phyloP scores from a whole-genome alignment of 2,888 invertebrate species.

The Limnephilus marmoratus region DNA sequence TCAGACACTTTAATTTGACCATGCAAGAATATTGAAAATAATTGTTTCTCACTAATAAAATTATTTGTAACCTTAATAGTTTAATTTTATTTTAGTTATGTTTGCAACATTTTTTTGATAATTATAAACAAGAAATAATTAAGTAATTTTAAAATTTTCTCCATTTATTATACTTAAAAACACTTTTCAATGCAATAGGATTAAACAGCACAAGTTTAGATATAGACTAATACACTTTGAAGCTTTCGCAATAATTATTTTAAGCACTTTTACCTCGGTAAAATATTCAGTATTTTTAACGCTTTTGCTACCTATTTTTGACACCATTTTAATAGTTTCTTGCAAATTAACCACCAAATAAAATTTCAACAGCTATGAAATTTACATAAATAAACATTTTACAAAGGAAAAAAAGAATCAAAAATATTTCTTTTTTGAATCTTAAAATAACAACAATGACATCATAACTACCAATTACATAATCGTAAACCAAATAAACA shows the following conservation, averaged over 20 bases:
- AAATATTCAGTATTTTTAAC: background rate
- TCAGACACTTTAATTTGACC: background rate
- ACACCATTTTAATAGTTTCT: background rate
- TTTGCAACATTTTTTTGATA: background rate
- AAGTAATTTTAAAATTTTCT: background rate
- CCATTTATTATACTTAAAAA: background rate
- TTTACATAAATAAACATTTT: too few species aligned
- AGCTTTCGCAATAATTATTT: conserved; percentile 20
- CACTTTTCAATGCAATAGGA: background rate
- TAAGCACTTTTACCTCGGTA: background rate
- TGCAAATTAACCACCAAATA: background rate
- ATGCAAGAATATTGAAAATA: background rate
- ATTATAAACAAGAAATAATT: background rate
- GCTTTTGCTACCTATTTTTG: background rate
- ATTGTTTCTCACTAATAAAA: background rate
- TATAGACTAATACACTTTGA: background rate
- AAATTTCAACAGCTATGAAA: background rate
- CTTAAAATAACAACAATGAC: too few species aligned
- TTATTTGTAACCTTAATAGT: background rate
- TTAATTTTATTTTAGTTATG: background rate
- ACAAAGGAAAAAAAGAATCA: too few species aligned
- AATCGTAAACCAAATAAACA: too few species aligned
- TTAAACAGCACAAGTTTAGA: background rate
- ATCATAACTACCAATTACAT: too few species aligned
- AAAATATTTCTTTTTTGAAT: too few species aligned